Base-by-base conservation (phyloP, 2,113 vertebrate genomes). In the Callopanchax toddi region DNA sequence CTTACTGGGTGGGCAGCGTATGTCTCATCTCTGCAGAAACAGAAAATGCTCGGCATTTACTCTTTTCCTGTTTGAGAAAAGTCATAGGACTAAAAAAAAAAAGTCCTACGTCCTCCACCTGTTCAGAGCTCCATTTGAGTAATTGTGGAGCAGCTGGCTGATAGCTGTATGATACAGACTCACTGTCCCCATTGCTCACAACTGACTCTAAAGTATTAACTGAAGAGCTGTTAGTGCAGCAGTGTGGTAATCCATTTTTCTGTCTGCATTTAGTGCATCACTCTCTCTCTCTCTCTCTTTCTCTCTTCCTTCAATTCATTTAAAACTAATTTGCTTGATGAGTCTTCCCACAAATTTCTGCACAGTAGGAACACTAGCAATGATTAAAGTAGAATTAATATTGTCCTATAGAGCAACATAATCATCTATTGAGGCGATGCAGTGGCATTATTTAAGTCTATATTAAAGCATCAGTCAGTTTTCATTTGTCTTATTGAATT, bases 101-200 rank as follows among this genome's bases (percentile, higher is more conserved):
- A 1, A 32, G 29, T 60, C 56, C 70, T 71, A 56, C 65, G 21
- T 79, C 67, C 73, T 83, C 74, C 85, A 83, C 82, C 82, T 87
- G 85, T 71, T 79, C 62, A 36, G 45, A 73, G 53, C 37, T 77
- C 70, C 57, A 85, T 87, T 79, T 83, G 80, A 77, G 59, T 85
- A 83, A 85, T 72, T 79, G 72, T 53, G 42, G 53, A 83, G 80
- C 83, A 85, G 69, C 80, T 79, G 79, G 77, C 78, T 67, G 67
- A 83, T 76, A 76, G 79, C 64, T 71, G 62, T 53, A 67, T 66
- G 50, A 26, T 76, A 65, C 25, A 53, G 48, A 76, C 49, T 52
- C 23, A 44, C 49, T 20, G 60, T 58, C 58, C 26, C 64, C 7
- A 11, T 43, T 43, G 62, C 75, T 65, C 51, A 46, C 66, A 2